Evolutionary conservation across 1,140 invertebrate genomes (phyloP).

Genomic region (Drosophila simulans): DNA sequence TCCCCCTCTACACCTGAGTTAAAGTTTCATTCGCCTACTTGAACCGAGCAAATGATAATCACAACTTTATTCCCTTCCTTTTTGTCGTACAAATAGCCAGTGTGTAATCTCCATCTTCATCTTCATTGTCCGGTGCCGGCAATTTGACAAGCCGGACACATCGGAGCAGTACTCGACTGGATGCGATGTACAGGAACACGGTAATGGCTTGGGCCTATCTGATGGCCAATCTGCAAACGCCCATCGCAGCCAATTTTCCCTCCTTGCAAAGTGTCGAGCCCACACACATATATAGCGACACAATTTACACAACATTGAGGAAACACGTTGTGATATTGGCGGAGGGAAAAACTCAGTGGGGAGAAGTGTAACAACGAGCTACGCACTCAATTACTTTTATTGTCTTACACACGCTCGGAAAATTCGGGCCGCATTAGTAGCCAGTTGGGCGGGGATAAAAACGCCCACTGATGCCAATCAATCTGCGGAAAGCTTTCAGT

Average conservation of each 20-base stretch:
- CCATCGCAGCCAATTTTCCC: constrained; percentile 59
- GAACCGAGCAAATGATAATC: constrained; percentile 26
- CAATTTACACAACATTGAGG: constrained; percentile 80
- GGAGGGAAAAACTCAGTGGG: constrained; percentile 12
- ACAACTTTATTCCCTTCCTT: constrained; percentile 16
- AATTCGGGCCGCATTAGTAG: constrained; percentile 73
- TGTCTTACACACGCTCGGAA: constrained; percentile 76
- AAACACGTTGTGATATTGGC: constrained; percentile 33
- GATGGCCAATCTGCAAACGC: constrained; percentile 60
- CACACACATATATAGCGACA: constrained; percentile 40
- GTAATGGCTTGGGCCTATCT: constrained; percentile 77
- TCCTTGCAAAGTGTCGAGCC: constrained; percentile 34
- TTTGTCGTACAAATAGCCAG: constrained; percentile 39
- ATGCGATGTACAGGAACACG: constrained; percentile 35
- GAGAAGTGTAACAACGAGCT: constrained; percentile 56
- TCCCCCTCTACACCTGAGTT: constrained; percentile 18
- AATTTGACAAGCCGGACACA: constrained; percentile 36
- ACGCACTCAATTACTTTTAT: constrained; percentile 81
- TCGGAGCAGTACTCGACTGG: constrained; percentile 8
- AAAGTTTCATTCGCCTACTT: constrained; percentile 13
- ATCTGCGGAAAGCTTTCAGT: constrained; percentile 72
- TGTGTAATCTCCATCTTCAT: constrained; percentile 31
- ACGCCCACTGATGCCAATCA: constrained; percentile 69
- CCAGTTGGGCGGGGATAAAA: background rate
- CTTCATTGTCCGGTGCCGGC: constrained; percentile 29